Evolutionary conservation across 2,113 vertebrate species (phyloP).

Genomic region (Diglossa brunneiventris): DNA sequence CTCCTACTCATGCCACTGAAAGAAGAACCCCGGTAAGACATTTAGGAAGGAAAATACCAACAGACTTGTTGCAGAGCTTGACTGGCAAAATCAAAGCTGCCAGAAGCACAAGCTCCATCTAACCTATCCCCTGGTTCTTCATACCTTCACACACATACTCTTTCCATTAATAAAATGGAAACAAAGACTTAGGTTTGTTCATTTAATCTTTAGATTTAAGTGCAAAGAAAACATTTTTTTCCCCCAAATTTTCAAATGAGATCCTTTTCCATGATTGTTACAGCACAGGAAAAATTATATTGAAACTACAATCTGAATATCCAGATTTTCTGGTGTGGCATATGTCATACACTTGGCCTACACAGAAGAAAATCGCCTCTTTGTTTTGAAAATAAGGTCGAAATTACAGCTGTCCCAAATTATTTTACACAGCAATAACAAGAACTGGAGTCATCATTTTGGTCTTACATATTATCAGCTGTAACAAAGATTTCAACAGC

Average conservation of each 20-base stretch:
- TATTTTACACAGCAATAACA: not conserved
- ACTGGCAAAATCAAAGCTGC: not conserved
- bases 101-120: not conserved
- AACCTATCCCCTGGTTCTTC: not conserved
- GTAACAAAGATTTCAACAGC: not conserved
- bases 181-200: not conserved
- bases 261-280: not conserved
- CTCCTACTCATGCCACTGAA: not conserved
- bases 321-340: not conserved
- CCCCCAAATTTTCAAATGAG: not conserved
- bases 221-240: not conserved
- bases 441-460: not conserved
- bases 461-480: not conserved
- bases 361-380: not conserved
- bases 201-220: not conserved
- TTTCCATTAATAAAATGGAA: not conserved
- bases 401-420: not conserved
- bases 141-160: not conserved
- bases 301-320: not conserved
- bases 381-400: not conserved
- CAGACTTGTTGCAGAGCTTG: not conserved
- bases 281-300: not conserved
- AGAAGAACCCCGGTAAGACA: not conserved
- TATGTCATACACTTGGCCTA: not conserved
- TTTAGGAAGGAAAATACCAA: not conserved